Evolutionary conservation across 1,140 invertebrate genomes (phyloP).

Genomic region (Bombus confusus): DNA sequence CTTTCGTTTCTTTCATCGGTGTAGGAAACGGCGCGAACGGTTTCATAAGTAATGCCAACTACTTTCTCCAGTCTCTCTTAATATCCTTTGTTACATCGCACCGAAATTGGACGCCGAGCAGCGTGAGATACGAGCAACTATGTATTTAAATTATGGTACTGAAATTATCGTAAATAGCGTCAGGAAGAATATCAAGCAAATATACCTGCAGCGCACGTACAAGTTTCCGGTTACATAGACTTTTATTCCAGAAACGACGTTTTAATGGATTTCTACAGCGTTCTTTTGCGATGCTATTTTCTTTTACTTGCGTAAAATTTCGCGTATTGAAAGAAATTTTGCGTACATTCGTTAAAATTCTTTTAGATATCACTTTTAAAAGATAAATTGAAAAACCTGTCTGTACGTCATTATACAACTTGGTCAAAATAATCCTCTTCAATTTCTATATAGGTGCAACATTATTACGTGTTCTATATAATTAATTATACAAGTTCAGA

Average conservation of each 20-base stretch:
- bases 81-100: constrained; percentile 25
- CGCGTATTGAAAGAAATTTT: too few species aligned
- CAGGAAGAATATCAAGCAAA: not conserved
- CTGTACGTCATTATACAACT: not conserved
- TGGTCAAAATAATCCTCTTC: not conserved
- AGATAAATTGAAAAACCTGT: not conserved
- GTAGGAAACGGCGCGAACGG: constrained; percentile 36
- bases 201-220: not conserved
- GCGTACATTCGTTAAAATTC: not conserved
- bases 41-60: constrained; percentile 47
- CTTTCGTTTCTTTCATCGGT: constrained; percentile 16
- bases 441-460: not conserved
- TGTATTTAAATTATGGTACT: not conserved
- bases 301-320: too few species aligned
- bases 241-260: not conserved
- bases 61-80: constrained; percentile 45
- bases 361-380: not conserved
- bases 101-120: constrained; percentile 16
- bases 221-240: not conserved
- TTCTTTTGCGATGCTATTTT: not conserved
- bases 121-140: not conserved
- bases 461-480: too few species aligned
- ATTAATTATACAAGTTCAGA: not conserved
- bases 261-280: not conserved
- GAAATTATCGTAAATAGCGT: too few species aligned